Base-by-base conservation (phyloP, 2,888 invertebrate species). In the Drosophila nigritarsus region DNA sequence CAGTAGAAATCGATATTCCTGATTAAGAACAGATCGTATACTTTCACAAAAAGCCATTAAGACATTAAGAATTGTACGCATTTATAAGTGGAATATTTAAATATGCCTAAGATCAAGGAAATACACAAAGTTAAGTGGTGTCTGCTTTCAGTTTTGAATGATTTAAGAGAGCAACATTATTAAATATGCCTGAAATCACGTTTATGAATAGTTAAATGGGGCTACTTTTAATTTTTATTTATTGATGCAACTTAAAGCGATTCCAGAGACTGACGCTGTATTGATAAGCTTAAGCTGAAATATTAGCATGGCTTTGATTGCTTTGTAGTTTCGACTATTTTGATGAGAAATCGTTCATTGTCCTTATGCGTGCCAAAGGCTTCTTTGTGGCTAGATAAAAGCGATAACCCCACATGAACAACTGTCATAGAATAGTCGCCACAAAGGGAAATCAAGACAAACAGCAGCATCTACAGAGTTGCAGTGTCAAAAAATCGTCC, bases 321-420 rank as follows among this genome's bases (percentile, higher is more conserved):
- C 15, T 20, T 15, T 24, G 8, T 59, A n/a, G 49, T 20, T 18
- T 8, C 7, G 27, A 30, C 13, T 29, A n/a, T 48, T 38, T 64
- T 27, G 18, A 49, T 30, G 11, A 24, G n/a, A 32, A 64, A 2
- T 38, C 65, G 9, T 48, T 36, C 36, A 30, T 54, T 68, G 42
- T 62, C 34, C 51, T 30, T 27, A 15, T n/a, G 15, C 34, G 32
- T 34, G 20, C 53, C n/a, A 36, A 8, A 13, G 49, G 30, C 49
- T 30, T 69, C 68, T 76, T 80, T 74, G 67, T 67, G 73, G 59
- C 49, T 48, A 58, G 45, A 66, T 55, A 82, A 65, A 65, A 63
- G 62, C 63, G 50, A 65, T 68, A 73, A 64, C 73, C 68, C 65
- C 63, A 8, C 27, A 55, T 74, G 75, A 71, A 56, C 61, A 75